These are phyloP conservation scores for Acanthosepion lycidas DNA, from an alignment of 2,888 invertebrate species.

Conservation along the genomic window DNA sequence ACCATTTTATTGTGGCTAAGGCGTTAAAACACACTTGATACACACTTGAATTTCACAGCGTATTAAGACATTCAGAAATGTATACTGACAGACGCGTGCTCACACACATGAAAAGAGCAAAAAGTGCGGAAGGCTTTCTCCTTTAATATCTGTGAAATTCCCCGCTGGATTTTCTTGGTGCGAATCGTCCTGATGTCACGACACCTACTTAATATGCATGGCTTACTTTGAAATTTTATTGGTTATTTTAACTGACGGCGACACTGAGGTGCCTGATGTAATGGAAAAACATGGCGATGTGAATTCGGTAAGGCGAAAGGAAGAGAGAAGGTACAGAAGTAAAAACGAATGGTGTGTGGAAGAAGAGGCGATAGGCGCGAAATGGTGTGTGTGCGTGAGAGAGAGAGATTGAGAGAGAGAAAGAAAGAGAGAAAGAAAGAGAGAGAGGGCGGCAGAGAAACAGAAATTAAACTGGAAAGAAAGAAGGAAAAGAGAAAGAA, in stretches of 20 bases:
- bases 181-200: neutral
- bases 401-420: neutral
- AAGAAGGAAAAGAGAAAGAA: too few relatives aligned
- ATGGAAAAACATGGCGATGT: neutral
- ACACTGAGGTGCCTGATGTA: neutral
- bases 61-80: neutral
- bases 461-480: neutral
- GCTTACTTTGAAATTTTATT: constrained; percentile 33
- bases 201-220: constrained; percentile 23
- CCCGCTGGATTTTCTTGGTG: neutral
- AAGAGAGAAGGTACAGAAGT: neutral
- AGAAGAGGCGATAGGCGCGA: neutral
- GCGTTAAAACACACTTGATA: neutral
- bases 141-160: constrained; percentile 33
- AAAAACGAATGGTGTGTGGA: too few relatives aligned
- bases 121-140: constrained; percentile 2
- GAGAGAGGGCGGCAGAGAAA: neutral
- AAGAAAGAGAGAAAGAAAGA: neutral
- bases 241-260: constrained; percentile 33
- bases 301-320: neutral
- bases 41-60: neutral
- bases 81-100: neutral
- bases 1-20: too few relatives aligned
- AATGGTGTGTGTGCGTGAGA: too few relatives aligned
- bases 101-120: neutral